These are phyloP conservation scores for Eupleurogrammus muticus DNA, from an alignment of 2,797 vertebrate genomes.

Conservation along the genomic window DNA sequence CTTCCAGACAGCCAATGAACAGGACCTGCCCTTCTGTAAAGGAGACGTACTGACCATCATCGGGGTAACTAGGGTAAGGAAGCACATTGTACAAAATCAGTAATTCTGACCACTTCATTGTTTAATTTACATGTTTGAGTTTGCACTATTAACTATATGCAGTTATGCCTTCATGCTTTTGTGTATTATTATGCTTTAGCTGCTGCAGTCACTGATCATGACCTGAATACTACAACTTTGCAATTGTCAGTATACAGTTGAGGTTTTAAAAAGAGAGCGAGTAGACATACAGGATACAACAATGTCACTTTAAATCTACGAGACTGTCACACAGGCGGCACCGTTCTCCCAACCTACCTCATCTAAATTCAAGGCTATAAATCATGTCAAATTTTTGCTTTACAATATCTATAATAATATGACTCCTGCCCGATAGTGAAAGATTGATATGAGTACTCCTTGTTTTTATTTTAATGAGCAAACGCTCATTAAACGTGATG, in stretches of 20 bases:
- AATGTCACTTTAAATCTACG: background rate
- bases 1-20: constrained; percentile 94
- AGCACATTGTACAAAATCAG: background rate
- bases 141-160: background rate
- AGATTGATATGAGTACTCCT: background rate
- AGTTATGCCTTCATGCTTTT: background rate
- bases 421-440: background rate
- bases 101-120: background rate
- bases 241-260: background rate
- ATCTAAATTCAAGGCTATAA: background rate
- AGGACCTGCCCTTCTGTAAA: constrained; percentile 98
- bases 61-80: constrained; percentile 92
- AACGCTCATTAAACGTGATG: background rate
- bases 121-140: background rate
- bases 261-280: too few relatives aligned
- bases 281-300: background rate
- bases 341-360: background rate
- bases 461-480: background rate
- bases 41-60: constrained; percentile 97
- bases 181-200: background rate
- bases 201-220: background rate
- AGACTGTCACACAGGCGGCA: background rate
- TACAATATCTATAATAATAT: background rate
- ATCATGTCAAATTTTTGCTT: background rate
- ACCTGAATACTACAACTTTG: background rate